Evolutionary conservation across 1,140 invertebrate genomes (phyloP).

Genomic region (Bactericera cockerelli): DNA sequence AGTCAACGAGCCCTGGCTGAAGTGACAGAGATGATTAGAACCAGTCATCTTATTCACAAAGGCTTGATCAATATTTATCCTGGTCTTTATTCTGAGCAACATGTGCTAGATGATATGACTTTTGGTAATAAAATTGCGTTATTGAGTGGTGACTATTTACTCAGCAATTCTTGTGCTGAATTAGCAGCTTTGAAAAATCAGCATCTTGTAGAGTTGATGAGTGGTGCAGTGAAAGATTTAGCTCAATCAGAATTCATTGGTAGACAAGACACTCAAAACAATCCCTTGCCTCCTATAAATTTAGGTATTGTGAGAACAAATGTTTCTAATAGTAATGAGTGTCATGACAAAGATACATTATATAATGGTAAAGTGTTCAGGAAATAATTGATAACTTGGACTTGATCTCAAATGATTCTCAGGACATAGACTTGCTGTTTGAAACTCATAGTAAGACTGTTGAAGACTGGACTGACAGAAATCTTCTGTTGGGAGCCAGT

Average conservation of each 20-base stretch:
- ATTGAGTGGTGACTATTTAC: conserved; percentile 78
- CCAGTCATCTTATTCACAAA: conserved; percentile 87
- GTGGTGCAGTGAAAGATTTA: conserved; percentile 68
- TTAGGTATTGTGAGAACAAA: conserved; percentile 27
- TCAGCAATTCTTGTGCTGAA: conserved; percentile 77
- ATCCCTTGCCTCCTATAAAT: conserved; percentile 47
- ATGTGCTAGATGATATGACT: conserved; percentile 57
- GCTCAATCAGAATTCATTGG: conserved; percentile 77
- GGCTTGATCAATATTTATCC: conserved; percentile 65
- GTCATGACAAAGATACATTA: too few relatives aligned
- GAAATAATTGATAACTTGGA: too few relatives aligned
- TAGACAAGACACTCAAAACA: conserved; percentile 65
- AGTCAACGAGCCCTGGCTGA: conserved; percentile 81
- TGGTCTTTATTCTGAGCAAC: conserved; percentile 34
- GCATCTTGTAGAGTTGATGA: conserved; percentile 73
- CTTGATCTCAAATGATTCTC: too few relatives aligned
- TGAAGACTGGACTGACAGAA: conserved; percentile 67
- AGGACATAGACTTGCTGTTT: too few relatives aligned
- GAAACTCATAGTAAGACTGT: conserved; percentile 46
- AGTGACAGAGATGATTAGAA: conserved; percentile 95
- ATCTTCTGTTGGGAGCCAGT: conserved; percentile 64
- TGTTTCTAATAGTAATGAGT: neutral
- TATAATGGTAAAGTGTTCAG: too few relatives aligned
- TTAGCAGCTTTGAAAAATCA: conserved; percentile 62
- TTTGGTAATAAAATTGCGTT: conserved; percentile 92